Conservation (phyloP, 2,888 invertebrate genomes). For the Digitonthophagus gazella region DNA sequence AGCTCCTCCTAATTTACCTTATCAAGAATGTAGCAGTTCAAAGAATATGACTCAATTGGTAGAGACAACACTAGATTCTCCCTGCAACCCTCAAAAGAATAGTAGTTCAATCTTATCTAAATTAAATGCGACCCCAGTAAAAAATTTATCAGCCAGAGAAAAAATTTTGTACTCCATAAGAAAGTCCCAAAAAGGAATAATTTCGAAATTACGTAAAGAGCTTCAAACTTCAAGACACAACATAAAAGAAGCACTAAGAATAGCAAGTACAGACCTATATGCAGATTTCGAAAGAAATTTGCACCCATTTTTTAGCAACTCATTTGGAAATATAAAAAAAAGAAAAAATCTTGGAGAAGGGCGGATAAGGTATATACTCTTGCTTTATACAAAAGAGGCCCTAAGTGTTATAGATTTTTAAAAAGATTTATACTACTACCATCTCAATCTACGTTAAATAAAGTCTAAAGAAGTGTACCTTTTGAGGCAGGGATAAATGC, state of each 20-base stretch:
- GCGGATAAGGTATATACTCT: conserved; percentile 17
- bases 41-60: too few species aligned
- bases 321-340: conserved; percentile 15
- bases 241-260: not conserved
- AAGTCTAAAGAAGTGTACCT: conserved; percentile 17
- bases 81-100: too few species aligned
- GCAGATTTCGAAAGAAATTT: conserved; percentile 7
- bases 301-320: conserved; percentile 2
- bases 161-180: conserved; percentile 2
- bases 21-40: too few species aligned
- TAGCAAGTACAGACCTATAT: conserved; percentile 3
- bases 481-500: conserved; percentile 23
- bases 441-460: conserved; percentile 7
- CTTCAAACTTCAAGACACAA: conserved; percentile 1
- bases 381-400: conserved; percentile 20
- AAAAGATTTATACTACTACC: conserved; percentile 17
- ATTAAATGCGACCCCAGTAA: too few species aligned
- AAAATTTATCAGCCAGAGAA: conserved; percentile 8
- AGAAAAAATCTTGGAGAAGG: conserved; percentile 12
- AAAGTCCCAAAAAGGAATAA: not conserved
- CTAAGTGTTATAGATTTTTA: too few species aligned
- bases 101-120: too few species aligned
- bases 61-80: too few species aligned
- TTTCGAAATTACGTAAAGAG: not conserved
- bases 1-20: not conserved